A percentile compares a stretch with the other conserved stretches of the same genome.
Conservation (phyloP, 2,888 invertebrate genomes). For the Eugnorisma glareosa region DNA sequence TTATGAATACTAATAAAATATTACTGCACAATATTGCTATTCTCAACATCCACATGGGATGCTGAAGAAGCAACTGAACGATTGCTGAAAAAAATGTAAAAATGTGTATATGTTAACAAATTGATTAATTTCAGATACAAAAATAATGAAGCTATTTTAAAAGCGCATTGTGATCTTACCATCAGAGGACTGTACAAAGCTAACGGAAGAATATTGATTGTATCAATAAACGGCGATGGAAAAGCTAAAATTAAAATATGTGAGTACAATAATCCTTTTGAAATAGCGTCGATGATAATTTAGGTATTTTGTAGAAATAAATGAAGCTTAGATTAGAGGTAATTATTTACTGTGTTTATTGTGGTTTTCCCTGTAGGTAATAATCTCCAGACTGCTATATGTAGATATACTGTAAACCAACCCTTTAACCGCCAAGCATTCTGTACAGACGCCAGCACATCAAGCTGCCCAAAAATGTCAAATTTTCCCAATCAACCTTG, state of each 20-base stretch:
- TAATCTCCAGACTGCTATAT: neutral
- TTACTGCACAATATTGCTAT: neutral
- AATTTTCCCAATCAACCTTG: no score
- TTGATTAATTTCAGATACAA: conserved; percentile 70
- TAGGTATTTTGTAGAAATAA: neutral
- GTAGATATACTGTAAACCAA: neutral
- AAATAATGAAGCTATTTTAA: conserved; percentile 69
- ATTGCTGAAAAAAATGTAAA: neutral
- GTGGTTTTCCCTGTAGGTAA: neutral
- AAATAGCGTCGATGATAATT: neutral
- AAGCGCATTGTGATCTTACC: conserved; percentile 76
- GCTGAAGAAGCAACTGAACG: neutral
- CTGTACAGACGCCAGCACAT: no score
- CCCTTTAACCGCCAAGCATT: no score
- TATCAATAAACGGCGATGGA: conserved; percentile 81
- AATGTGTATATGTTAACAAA: neutral
- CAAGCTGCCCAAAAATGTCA: no score
- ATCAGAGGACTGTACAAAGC: conserved; percentile 82
- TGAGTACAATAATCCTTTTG: conserved; percentile 64
- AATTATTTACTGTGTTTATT: neutral
- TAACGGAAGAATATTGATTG: conserved; percentile 77
- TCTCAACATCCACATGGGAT: neutral
- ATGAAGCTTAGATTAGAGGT: no score
- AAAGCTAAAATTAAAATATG: conserved; percentile 80
- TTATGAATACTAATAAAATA: neutral